These are phyloP conservation scores for Balaenoptera acutorostrata DNA, from an alignment of 2,113 vertebrate species.

Conservation along the genomic window DNA sequence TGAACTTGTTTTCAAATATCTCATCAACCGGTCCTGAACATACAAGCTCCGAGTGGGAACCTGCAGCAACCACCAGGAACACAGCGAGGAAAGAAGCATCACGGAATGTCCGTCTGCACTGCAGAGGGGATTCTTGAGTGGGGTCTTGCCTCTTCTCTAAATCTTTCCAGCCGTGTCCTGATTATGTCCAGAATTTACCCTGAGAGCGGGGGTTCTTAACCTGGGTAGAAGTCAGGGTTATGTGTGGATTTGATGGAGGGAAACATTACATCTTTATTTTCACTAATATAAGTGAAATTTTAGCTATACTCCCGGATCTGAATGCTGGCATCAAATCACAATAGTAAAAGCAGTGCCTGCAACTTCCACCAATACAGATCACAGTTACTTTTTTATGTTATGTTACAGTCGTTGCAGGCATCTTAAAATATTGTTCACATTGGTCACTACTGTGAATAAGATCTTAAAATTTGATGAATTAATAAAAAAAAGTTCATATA, in stretches of 20 bases:
- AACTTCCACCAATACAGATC: background rate
- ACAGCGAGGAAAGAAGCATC: background rate
- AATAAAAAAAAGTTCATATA: conserved; percentile 13
- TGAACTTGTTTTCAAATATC: conserved; percentile 26
- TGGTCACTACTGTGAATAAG: conserved; percentile 21
- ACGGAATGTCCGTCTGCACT: background rate
- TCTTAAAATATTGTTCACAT: background rate
- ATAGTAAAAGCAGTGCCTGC: background rate
- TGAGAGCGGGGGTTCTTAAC: background rate
- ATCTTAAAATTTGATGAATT: conserved; percentile 20
- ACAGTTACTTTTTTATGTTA: background rate
- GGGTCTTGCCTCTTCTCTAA: background rate
- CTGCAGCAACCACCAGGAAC: background rate
- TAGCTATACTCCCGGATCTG: background rate
- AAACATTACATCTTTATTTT: conserved; percentile 33
- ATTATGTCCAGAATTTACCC: background rate
- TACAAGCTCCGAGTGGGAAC: background rate
- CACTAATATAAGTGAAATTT: background rate
- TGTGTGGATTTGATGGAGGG: background rate
- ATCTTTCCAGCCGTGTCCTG: background rate
- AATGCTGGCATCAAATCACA: background rate
- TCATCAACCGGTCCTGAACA: background rate
- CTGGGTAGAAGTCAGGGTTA: background rate
- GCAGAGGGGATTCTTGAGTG: background rate
- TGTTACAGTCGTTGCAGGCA: background rate